A percentile compares a stretch with the other conserved stretches of the same genome.
phyloP scores from a whole-genome alignment of 2,113 vertebrate species.

The Nematolebias whitei region DNA sequence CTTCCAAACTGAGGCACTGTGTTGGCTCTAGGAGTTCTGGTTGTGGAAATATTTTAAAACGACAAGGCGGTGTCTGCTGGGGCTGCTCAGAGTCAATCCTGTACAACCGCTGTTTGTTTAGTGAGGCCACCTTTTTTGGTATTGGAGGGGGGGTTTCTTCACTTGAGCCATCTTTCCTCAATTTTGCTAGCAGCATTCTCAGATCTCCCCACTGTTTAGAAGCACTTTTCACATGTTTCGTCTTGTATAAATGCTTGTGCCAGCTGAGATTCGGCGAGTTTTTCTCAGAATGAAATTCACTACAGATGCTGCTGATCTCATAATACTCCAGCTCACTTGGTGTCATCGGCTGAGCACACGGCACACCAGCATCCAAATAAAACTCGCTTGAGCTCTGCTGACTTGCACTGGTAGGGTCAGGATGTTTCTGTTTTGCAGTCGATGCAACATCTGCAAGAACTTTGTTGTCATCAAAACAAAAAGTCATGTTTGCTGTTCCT shows the following conservation, averaged over 20 bases:
- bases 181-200: constrained; percentile 25
- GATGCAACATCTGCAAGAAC: background rate
- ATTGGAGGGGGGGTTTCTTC: constrained; percentile 15
- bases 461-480: constrained; percentile 48
- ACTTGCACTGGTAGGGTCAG: constrained; percentile 33
- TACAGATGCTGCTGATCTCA: constrained; percentile 70
- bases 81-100: constrained; percentile 21
- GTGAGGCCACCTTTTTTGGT: constrained; percentile 7
- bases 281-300: constrained; percentile 52
- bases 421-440: constrained; percentile 23
- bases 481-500: constrained; percentile 61
- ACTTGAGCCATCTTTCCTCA: constrained; percentile 13
- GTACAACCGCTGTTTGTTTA: constrained; percentile 20
- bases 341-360: constrained; percentile 13
- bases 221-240: constrained; percentile 18
- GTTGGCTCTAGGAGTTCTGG: constrained; percentile 48
- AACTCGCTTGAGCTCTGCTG: constrained; percentile 23
- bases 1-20: constrained; percentile 69
- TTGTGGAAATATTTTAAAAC: constrained; percentile 19
- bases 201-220: constrained; percentile 29
- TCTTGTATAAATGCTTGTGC: constrained; percentile 26
- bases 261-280: constrained; percentile 41
- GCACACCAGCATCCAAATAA: constrained; percentile 28
- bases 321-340: constrained; percentile 71
- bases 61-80: background rate